Percentiles rank a stretch among this genome's conserved stretches.
These are phyloP conservation scores for Eurytemora carolleeae DNA, from an alignment of 1,140 invertebrate genomes.

Conservation along the genomic window DNA sequence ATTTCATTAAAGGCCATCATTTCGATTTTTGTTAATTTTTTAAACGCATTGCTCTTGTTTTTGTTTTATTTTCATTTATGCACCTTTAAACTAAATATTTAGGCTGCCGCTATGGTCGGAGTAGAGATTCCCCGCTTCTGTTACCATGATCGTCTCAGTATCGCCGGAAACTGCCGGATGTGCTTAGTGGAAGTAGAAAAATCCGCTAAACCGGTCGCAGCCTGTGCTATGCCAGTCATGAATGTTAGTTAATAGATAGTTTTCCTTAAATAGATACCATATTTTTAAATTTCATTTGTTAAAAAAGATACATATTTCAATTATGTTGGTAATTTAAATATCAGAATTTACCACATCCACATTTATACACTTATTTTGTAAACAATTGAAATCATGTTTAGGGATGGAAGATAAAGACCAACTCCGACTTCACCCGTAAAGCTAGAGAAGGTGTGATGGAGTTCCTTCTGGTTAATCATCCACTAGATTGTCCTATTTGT, in stretches of 20 bases:
- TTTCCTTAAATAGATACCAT: too few relatives aligned
- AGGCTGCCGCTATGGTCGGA: conserved; percentile 85
- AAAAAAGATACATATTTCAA: not conserved
- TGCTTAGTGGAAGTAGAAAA: conserved; percentile 99
- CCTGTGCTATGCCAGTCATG: conserved; percentile 99
- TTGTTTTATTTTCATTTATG: not conserved
- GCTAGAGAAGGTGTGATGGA: conserved; percentile 98
- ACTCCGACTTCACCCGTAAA: conserved; percentile 81
- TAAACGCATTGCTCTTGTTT: too few relatives aligned
- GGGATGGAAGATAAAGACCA: conserved; percentile 88
- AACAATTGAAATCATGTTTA: not conserved
- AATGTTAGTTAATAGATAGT: too few relatives aligned
- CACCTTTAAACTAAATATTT: conserved; percentile 20
- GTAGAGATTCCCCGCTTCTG: conserved; percentile 98
- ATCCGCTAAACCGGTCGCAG: conserved; percentile 81
- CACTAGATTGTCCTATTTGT: conserved; percentile 97
- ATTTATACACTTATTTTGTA: not conserved
- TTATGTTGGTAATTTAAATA: not conserved
- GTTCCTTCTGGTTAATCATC: conserved; percentile 94
- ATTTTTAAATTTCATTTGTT: too few relatives aligned
- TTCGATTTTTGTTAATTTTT: too few relatives aligned
- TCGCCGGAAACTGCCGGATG: conserved; percentile 98
- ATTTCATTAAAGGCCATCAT: too few relatives aligned
- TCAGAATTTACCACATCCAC: too few relatives aligned
- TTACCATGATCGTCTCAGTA: conserved; percentile 91